Percentiles rank a stretch among this genome's conserved stretches.
Evolutionary conservation across 2,888 invertebrate species (phyloP).

Genomic region (Pegoplata infirma): DNA sequence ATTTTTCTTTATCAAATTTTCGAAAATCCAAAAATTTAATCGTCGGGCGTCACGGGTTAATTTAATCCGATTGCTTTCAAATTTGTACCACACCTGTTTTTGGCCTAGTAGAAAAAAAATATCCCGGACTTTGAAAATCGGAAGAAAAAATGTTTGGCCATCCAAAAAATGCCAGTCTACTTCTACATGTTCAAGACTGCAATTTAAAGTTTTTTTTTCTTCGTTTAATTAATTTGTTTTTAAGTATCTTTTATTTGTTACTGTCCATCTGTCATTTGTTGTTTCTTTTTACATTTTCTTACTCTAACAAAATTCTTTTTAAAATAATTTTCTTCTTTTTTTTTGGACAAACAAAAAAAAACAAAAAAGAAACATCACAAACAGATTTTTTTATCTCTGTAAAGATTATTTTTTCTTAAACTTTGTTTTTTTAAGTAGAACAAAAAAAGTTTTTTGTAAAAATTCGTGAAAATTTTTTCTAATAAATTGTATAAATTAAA

Average conservation of each 20-base stretch:
- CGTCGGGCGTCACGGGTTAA: too few species aligned
- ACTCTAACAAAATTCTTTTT: background rate
- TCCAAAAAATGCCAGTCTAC: background rate
- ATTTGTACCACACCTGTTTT: too few species aligned
- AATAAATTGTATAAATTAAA: too few species aligned
- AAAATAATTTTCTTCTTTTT: background rate
- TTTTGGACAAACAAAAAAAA: background rate
- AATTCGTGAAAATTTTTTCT: too few species aligned
- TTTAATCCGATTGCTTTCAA: too few species aligned
- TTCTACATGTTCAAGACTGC: background rate
- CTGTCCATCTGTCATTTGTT: conserved; percentile 32
- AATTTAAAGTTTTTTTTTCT: background rate
- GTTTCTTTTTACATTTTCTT: background rate
- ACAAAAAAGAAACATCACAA: conserved; percentile 11
- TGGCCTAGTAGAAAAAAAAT: too few species aligned
- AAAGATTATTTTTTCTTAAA: conserved; percentile 14
- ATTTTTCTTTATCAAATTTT: too few species aligned
- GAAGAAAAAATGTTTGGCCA: background rate
- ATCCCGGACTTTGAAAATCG: too few species aligned
- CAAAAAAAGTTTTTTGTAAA: too few species aligned
- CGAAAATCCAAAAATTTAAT: too few species aligned
- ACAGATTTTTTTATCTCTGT: conserved; percentile 27
- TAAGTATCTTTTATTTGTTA: conserved; percentile 32
- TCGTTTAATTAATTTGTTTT: conserved; percentile 24
- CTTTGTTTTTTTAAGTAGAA: background rate